A percentile compares a stretch with the other conserved stretches of the same genome.
Conservation (phyloP, 2,888 invertebrate genomes). For the Hipparchia sbordonii region DNA sequence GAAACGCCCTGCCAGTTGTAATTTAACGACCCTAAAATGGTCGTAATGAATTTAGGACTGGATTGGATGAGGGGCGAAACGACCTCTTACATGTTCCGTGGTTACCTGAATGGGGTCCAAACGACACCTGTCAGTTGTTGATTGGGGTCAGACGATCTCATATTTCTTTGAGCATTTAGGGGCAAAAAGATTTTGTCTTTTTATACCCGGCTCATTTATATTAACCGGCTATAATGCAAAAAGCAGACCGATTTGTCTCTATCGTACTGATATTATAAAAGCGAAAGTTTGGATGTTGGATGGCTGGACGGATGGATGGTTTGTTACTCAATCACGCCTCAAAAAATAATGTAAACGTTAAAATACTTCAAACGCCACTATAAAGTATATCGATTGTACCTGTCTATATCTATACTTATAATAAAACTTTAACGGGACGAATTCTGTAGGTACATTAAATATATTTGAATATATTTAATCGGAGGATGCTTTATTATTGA, state of each 20-base stretch:
- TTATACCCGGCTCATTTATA: not conserved
- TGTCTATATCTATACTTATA: too few species aligned
- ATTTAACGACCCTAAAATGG: not conserved
- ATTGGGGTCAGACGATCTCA: not conserved
- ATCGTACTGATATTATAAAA: too few species aligned
- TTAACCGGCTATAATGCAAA: not conserved
- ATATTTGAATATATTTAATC: too few species aligned
- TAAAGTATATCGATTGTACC: too few species aligned
- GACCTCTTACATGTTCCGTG: not conserved
- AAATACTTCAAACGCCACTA: too few species aligned
- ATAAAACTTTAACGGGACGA: too few species aligned
- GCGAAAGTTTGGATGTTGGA: not conserved
- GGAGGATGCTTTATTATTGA: too few species aligned
- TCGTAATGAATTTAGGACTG: not conserved
- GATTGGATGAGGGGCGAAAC: slow-evolving; percentile 6
- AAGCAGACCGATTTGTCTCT: not conserved
- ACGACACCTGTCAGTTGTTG: slow-evolving; percentile 12
- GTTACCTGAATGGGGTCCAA: slow-evolving; percentile 4
- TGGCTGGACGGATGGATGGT: too few species aligned
- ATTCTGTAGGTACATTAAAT: too few species aligned
- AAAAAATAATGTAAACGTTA: too few species aligned
- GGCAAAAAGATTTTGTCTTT: not conserved
- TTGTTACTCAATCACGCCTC: too few species aligned
- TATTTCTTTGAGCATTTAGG: not conserved
- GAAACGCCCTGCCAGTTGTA: not conserved